phyloP scores from a whole-genome alignment of 1,140 invertebrate genomes.

The Bradysia coprophila region DNA sequence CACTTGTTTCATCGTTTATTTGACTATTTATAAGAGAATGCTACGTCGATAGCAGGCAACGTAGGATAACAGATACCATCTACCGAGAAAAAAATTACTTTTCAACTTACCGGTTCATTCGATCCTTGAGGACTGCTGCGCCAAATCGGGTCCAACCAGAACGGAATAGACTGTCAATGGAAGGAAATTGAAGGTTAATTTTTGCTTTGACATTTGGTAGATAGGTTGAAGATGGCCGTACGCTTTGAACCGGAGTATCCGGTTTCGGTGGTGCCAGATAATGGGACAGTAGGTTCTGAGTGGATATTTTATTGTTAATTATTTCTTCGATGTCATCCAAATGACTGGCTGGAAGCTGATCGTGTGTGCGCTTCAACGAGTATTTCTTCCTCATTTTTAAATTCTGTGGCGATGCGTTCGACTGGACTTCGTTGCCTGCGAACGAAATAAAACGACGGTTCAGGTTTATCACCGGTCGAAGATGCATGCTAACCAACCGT shows the following conservation, averaged over 20 bases:
- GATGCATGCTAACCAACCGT: too few species aligned
- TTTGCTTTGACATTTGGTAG: constrained; percentile 11
- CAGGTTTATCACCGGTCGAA: too few species aligned
- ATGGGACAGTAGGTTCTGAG: not conserved
- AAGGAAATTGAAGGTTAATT: not conserved
- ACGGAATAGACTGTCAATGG: constrained; percentile 10
- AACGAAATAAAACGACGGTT: not conserved
- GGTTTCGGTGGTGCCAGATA: constrained; percentile 22
- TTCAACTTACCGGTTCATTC: constrained; percentile 9
- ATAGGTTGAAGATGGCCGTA: constrained; percentile 8
- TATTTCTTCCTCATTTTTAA: not conserved
- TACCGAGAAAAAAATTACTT: not conserved
- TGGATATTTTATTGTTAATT: not conserved
- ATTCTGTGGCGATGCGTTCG: not conserved
- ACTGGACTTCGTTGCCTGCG: not conserved
- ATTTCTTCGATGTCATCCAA: constrained; percentile 4
- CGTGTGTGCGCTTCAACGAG: constrained; percentile 3
- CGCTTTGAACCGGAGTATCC: constrained; percentile 24
- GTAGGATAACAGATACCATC: not conserved
- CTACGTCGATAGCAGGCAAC: not conserved
- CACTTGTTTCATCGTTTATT: not conserved
- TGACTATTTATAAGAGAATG: not conserved
- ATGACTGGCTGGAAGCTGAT: constrained; percentile 11
- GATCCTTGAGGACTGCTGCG: constrained; percentile 6
- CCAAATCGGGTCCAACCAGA: constrained; percentile 22